These are phyloP conservation scores for Zaprionus ornatus DNA, from an alignment of 1,140 invertebrate species.

Conservation along the genomic window DNA sequence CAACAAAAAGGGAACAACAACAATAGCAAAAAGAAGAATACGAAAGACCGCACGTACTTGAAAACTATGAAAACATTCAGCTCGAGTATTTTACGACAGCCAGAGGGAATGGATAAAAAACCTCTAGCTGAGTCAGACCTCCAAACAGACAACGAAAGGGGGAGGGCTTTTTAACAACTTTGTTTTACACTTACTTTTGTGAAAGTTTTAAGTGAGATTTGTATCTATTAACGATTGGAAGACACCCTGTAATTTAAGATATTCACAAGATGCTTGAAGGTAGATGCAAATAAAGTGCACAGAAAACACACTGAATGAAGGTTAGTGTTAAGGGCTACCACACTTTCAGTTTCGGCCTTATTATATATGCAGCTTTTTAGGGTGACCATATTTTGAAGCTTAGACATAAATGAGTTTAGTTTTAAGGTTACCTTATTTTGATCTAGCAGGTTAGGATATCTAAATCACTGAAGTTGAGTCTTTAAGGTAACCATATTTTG, in stretches of 20 bases:
- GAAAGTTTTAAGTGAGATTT: neutral
- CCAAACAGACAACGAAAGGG: neutral
- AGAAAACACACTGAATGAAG: neutral
- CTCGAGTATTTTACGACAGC: constrained; percentile 11
- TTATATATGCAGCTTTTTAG: neutral
- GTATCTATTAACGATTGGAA: neutral
- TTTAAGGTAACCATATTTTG: neutral
- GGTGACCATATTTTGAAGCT: neutral
- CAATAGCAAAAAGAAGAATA: neutral
- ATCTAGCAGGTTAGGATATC: too few relatives aligned
- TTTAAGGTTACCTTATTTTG: neutral
- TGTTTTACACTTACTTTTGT: neutral
- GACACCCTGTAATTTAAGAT: neutral
- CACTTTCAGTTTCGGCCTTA: neutral
- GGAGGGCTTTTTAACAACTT: neutral
- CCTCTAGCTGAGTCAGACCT: neutral
- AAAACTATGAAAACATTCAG: constrained; percentile 10
- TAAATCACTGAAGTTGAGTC: neutral
- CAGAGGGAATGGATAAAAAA: constrained; percentile 6
- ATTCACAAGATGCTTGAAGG: too few relatives aligned
- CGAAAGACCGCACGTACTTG: neutral
- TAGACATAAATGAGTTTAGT: neutral
- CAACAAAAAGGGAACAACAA: neutral
- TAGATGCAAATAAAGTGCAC: too few relatives aligned
- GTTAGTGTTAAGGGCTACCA: neutral